Conservation (phyloP, 2,888 invertebrate species). For the Ophion ellenae region DNA sequence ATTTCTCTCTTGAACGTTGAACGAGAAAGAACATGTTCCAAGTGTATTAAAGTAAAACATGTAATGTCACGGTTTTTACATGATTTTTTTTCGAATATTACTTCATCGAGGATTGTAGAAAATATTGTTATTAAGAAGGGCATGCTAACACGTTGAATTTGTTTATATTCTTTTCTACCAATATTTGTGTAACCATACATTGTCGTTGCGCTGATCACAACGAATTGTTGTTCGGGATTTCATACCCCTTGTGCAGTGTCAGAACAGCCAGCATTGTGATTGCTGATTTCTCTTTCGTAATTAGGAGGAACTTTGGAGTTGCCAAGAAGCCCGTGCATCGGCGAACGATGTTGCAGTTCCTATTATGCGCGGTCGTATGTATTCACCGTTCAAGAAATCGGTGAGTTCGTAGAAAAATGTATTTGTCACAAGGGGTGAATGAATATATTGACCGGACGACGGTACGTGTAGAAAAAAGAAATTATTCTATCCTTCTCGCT, state of each 20-base stretch:
- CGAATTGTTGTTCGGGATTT: not conserved
- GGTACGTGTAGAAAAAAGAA: slow-evolving; percentile 1
- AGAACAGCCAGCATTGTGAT: not conserved
- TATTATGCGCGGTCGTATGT: not conserved
- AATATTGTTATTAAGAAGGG: no score
- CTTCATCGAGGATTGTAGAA: no score
- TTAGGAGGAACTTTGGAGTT: not conserved
- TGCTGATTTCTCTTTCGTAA: slow-evolving; percentile 13
- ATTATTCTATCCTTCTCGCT: not conserved
- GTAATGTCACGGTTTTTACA: no score
- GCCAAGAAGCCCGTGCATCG: slow-evolving; percentile 4
- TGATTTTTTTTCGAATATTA: no score
- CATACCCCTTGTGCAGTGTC: slow-evolving; percentile 8
- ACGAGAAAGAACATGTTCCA: no score
- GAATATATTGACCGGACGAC: not conserved
- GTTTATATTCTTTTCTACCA: not conserved
- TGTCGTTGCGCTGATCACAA: not conserved
- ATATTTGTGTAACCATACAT: slow-evolving; percentile 14
- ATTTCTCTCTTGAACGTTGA: no score
- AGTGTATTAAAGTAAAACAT: no score
- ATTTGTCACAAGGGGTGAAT: not conserved
- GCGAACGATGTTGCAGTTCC: slow-evolving; percentile 1
- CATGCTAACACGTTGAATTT: no score
- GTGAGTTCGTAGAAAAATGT: slow-evolving; percentile 1
- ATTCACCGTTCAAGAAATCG: not conserved